Evolutionary conservation across 2,113 vertebrate genomes (phyloP).

Genomic region (Chinchilla lanigera): DNA sequence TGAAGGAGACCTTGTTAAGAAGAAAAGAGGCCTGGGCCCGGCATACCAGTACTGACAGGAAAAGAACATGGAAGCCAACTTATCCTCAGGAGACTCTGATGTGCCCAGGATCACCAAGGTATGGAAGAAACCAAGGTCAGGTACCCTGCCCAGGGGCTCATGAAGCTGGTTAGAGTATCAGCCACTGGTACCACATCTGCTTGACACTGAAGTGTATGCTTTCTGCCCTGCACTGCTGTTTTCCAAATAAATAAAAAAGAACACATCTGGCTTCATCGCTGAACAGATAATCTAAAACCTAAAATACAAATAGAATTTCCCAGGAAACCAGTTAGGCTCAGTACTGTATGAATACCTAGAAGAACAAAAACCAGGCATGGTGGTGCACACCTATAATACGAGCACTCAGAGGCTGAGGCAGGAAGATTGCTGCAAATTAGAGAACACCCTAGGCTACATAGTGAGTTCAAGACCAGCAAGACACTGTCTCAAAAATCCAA

Average conservation of each 20-base stretch:
- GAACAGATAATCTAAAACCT: neutral
- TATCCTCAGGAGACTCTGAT: neutral
- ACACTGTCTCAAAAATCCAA: neutral
- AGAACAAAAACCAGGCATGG: neutral
- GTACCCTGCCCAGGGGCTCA: too few relatives aligned
- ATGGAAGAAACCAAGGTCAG: neutral
- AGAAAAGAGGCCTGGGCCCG: neutral
- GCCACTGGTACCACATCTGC: too few relatives aligned
- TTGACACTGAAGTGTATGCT: neutral
- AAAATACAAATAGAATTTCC: neutral
- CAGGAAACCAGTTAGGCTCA: neutral
- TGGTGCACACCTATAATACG: neutral
- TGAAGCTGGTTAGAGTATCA: neutral
- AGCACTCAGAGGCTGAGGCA: neutral
- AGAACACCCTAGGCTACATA: neutral
- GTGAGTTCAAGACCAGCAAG: neutral
- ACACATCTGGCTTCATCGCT: neutral
- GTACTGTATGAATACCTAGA: neutral
- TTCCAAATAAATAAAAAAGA: neutral
- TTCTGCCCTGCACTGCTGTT: neutral
- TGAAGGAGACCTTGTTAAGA: neutral
- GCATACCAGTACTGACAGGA: rapidly evolving
- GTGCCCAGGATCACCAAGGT: neutral
- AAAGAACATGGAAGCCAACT: rapidly evolving
- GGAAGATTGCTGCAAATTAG: neutral